Conservation (phyloP, 2,113 vertebrate genomes). For the Carassius gibelio region DNA sequence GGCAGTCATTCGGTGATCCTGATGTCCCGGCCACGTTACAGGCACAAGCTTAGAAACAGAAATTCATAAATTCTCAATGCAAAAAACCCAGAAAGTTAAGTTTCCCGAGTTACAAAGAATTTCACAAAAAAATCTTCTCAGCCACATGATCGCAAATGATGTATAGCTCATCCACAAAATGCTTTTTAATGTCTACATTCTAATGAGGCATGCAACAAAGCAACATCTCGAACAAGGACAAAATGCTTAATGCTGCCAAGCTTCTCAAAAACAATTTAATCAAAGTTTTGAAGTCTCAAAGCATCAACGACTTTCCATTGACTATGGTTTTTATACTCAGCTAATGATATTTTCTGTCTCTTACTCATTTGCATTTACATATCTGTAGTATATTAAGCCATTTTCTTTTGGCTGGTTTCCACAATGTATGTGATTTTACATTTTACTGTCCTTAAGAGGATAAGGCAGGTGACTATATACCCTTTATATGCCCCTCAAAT, state of each 20-base stretch:
- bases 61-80: slow-evolving; percentile 27
- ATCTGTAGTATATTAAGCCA: background rate
- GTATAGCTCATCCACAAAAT: background rate
- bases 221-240: background rate
- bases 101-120: background rate
- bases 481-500: background rate
- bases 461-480: background rate
- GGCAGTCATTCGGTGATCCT: slow-evolving; percentile 68
- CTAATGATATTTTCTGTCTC: slow-evolving; percentile 7
- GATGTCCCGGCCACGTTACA: slow-evolving; percentile 77
- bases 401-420: background rate
- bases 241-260: background rate
- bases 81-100: background rate
- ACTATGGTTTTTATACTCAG: background rate
- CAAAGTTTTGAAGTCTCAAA: slow-evolving; percentile 19
- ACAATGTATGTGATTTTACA: background rate
- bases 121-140: background rate
- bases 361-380: background rate
- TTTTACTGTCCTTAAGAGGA: no score
- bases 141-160: slow-evolving; percentile 11
- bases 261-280: slow-evolving; percentile 9
- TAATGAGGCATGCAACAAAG: slow-evolving; percentile 22
- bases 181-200: slow-evolving; percentile 6
- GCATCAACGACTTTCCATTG: background rate
- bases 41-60: slow-evolving; percentile 77